These are phyloP conservation scores for Drosophila kambysellisi DNA, from an alignment of 2,888 invertebrate genomes.

Conservation along the genomic window DNA sequence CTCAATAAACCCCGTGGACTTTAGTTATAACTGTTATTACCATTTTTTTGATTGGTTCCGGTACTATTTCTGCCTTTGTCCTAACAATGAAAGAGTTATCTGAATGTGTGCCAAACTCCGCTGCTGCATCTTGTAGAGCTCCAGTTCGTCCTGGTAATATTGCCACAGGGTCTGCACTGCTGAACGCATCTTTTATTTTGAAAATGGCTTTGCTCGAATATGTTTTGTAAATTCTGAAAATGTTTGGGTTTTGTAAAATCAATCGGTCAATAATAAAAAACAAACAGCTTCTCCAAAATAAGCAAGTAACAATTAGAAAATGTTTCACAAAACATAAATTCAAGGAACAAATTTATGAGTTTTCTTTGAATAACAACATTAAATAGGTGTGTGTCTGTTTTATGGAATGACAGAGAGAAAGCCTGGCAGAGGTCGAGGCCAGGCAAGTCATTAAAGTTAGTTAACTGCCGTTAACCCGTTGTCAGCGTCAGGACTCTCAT, in stretches of 20 bases:
- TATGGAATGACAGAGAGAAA: constrained; percentile 8
- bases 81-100: not conserved
- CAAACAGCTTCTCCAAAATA: not conserved
- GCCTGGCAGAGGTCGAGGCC: constrained; percentile 9
- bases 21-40: not conserved
- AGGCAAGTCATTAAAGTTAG: constrained; percentile 67
- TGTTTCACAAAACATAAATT: constrained; percentile 14
- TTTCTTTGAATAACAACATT: constrained; percentile 10
- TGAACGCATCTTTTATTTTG: not conserved
- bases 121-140: not conserved
- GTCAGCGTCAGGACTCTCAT: not conserved
- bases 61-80: constrained; percentile 3
- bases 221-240: constrained; percentile 13
- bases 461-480: constrained; percentile 68
- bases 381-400: not conserved
- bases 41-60: not conserved
- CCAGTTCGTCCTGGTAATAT: not conserved
- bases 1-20: constrained; percentile 9
- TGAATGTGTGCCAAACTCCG: not conserved
- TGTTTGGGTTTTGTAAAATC: not conserved
- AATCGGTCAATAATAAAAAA: not conserved
- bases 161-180: constrained; percentile 18
- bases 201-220: constrained; percentile 11
- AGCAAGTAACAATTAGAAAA: constrained; percentile 2
- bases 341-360: not conserved